Percentiles rank a stretch among this genome's conserved stretches.
Conservation (phyloP, 2,888 invertebrate genomes). For the Drosophila paracracens region DNA sequence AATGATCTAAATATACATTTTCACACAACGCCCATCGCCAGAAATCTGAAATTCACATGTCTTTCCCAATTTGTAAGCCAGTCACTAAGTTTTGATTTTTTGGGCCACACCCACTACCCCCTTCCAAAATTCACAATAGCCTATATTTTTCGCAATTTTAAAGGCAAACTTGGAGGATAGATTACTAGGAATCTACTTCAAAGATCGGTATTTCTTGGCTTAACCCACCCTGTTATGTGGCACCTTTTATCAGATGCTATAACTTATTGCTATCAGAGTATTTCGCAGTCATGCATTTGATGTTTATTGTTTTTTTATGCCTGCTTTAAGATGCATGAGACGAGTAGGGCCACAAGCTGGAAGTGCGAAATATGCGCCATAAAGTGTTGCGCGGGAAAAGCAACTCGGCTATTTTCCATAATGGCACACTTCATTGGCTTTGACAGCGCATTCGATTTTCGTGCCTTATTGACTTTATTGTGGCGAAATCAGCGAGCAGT, state of each 20-base stretch:
- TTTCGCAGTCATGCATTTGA: slow-evolving; percentile 13
- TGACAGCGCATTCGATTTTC: slow-evolving; percentile 64
- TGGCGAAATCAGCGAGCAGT: slow-evolving; percentile 35
- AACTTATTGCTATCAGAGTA: not conserved
- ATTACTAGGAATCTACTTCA: not conserved
- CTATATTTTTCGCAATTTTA: not conserved
- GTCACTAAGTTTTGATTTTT: no score
- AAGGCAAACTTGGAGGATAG: not conserved
- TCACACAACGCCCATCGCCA: no score
- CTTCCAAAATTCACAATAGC: not conserved
- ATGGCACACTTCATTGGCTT: slow-evolving; percentile 66
- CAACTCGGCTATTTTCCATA: slow-evolving; percentile 60
- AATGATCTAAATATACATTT: no score
- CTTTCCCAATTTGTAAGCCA: no score
- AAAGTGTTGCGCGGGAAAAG: slow-evolving; percentile 50
- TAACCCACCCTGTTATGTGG: not conserved
- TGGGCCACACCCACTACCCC: no score
- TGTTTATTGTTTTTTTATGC: not conserved
- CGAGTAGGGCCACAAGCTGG: slow-evolving; percentile 19
- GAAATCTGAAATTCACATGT: no score
- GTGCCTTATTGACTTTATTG: slow-evolving; percentile 75
- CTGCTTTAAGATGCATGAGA: slow-evolving; percentile 48
- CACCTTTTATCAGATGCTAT: not conserved
- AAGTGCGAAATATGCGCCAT: slow-evolving; percentile 42
- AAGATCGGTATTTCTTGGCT: not conserved